phyloP scores from a whole-genome alignment of 2,888 invertebrate genomes.

The Catocala nupta region DNA sequence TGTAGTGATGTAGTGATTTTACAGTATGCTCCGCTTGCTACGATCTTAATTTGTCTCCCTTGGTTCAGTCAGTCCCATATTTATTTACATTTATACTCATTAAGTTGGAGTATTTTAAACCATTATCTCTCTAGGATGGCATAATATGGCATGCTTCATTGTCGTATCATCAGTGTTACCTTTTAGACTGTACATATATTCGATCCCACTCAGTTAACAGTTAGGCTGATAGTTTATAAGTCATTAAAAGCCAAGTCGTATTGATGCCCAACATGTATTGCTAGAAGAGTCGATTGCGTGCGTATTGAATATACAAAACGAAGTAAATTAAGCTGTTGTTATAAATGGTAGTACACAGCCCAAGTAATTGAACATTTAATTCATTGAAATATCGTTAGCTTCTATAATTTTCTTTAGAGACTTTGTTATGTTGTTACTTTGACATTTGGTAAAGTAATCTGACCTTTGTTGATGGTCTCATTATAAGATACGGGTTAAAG shows the following conservation, averaged over 20 bases:
- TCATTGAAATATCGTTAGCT: not conserved
- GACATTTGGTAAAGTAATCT: not conserved
- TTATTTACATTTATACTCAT: too few relatives aligned
- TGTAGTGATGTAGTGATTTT: too few relatives aligned
- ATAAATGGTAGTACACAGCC: not conserved
- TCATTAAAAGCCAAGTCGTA: conserved; percentile 2
- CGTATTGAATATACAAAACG: conserved; percentile 2
- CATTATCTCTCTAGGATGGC: too few relatives aligned
- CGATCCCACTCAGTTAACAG: not conserved
- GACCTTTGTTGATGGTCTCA: too few relatives aligned
- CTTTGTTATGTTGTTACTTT: not conserved
- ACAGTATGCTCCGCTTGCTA: too few relatives aligned
- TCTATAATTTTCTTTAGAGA: not conserved
- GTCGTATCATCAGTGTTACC: too few relatives aligned
- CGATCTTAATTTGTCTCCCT: too few relatives aligned
- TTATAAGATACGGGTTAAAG: too few relatives aligned
- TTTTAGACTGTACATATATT: too few relatives aligned
- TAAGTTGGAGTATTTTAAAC: too few relatives aligned
- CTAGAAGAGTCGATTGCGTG: conserved; percentile 10
- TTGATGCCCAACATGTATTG: not conserved
- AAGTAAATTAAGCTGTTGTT: conserved; percentile 10
- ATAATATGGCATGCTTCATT: too few relatives aligned
- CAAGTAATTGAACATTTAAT: not conserved
- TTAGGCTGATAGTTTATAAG: not conserved
- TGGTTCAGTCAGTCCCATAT: too few relatives aligned